phyloP scores from a whole-genome alignment of 2,113 vertebrate species.

The Sinocyclocheilus maitianheensis region DNA sequence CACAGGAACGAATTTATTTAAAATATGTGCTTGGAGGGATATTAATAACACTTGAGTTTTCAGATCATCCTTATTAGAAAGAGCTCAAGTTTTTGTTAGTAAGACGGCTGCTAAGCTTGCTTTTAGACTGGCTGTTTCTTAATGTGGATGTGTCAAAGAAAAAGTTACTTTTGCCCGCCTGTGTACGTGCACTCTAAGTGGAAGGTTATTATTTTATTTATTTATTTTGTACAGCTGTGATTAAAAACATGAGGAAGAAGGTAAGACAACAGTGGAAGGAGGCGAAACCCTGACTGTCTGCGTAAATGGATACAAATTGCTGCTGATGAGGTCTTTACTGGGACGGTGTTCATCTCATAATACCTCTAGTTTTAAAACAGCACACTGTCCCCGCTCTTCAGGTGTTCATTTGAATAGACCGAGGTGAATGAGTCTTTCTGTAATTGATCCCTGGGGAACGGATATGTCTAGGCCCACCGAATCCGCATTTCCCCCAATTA shows the following conservation, averaged over 20 bases:
- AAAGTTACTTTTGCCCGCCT: neutral
- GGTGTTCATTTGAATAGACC: constrained; percentile 93
- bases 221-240: constrained; percentile 67
- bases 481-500: constrained; percentile 83
- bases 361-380: constrained; percentile 85
- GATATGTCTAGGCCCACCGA: constrained; percentile 82
- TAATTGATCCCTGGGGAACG: constrained; percentile 89
- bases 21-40: constrained; percentile 1
- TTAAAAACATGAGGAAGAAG: constrained; percentile 59
- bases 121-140: neutral
- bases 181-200: neutral
- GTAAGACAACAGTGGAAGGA: constrained; percentile 30
- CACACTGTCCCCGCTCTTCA: constrained; percentile 84
- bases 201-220: neutral
- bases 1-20: constrained; percentile 25
- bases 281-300: constrained; percentile 77
- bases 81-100: neutral
- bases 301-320: constrained; percentile 86
- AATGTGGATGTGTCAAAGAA: constrained; percentile 24
- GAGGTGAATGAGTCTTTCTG: constrained; percentile 89
- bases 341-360: constrained; percentile 87
- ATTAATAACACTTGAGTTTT: constrained; percentile 18
- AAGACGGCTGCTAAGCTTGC: neutral
- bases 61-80: constrained; percentile 14
- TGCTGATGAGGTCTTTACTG: constrained; percentile 87